A percentile compares a stretch with the other conserved stretches of the same genome.
phyloP scores from a whole-genome alignment of 1,140 invertebrate genomes.

The Cardiocondyla obscurior region DNA sequence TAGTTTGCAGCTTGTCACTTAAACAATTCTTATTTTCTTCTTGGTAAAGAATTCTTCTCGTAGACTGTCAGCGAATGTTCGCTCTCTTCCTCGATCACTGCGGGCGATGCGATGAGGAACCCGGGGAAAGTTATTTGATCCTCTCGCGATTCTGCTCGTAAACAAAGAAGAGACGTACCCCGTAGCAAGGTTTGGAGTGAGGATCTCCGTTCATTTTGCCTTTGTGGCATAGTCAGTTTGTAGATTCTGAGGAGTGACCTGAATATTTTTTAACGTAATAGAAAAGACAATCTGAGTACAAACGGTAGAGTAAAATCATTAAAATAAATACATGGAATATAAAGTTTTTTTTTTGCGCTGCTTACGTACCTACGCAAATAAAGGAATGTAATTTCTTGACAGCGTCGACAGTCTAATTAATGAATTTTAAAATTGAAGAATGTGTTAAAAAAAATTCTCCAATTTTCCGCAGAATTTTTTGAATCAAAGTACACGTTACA shows the following conservation, averaged over 20 bases:
- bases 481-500: too few relatives aligned
- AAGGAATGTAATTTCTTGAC: not conserved
- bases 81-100: constrained; percentile 42
- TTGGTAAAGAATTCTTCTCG: constrained; percentile 3
- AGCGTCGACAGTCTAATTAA: not conserved
- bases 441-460: not conserved
- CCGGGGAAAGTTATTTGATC: constrained; percentile 57
- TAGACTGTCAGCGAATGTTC: not conserved
- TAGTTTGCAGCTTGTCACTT: not conserved
- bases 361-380: not conserved
- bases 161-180: constrained; percentile 29
- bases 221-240: constrained; percentile 22
- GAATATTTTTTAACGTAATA: constrained; percentile 27
- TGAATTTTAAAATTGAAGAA: not conserved
- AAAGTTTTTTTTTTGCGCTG: not conserved
- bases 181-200: not conserved
- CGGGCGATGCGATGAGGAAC: constrained; percentile 36
- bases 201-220: constrained; percentile 6
- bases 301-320: not conserved
- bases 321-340: not conserved
- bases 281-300: not conserved
- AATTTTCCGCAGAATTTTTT: too few relatives aligned
- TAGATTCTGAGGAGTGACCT: constrained; percentile 14
- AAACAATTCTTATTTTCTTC: constrained; percentile 10
- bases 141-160: constrained; percentile 32